Conservation (phyloP, 2,888 invertebrate genomes). For the Apamea monoglypha region DNA sequence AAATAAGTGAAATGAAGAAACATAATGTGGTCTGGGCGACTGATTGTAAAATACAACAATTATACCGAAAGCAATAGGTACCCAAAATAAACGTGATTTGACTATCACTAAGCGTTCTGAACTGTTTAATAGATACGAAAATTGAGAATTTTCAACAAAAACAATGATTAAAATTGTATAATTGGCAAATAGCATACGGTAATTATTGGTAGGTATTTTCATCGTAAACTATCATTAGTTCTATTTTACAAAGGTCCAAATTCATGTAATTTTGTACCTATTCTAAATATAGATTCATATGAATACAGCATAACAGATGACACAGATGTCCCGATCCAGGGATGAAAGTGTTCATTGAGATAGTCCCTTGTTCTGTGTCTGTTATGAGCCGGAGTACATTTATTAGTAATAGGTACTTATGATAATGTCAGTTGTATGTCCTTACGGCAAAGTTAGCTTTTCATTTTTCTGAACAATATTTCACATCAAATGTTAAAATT, state of each 20-base stretch:
- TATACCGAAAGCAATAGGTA: not conserved
- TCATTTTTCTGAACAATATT: no score
- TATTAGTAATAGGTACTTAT: no score
- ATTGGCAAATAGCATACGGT: not conserved
- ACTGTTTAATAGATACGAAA: not conserved
- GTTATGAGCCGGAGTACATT: no score
- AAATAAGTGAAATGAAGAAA: not conserved
- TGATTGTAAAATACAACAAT: not conserved
- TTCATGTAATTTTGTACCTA: conserved; percentile 1
- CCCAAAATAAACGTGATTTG: not conserved
- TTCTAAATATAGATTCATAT: not conserved
- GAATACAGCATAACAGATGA: not conserved
- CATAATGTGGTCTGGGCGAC: not conserved
- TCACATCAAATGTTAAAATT: no score
- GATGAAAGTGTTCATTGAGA: no score
- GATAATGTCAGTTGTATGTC: no score
- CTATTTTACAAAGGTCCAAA: conserved; percentile 2
- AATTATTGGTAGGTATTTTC: not conserved
- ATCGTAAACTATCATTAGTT: not conserved
- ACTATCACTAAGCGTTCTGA: not conserved
- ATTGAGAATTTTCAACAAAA: not conserved
- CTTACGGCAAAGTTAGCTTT: no score
- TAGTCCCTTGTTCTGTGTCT: no score
- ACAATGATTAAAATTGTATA: no score
- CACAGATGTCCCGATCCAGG: no score